Evolutionary conservation across 2,888 invertebrate species (phyloP), one percentile per base, ranked within the genome.

Genomic region (Mimachlamys varia): DNA sequence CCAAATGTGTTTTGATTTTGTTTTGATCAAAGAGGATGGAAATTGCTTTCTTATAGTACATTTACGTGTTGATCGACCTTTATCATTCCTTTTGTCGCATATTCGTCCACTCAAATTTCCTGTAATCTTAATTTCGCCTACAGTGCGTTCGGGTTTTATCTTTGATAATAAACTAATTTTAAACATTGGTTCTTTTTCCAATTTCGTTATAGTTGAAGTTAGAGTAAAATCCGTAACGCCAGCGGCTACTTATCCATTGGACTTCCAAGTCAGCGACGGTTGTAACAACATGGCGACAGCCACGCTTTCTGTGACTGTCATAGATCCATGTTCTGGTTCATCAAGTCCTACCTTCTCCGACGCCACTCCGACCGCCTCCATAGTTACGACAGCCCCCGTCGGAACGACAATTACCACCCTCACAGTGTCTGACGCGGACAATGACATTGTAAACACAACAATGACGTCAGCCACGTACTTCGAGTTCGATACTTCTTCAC

Each of bases 361-460:
- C 76, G 76, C 76, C 76, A 2, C 76, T 33, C 76, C 76, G 76
- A 76, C 76, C 12, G 76, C 76, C 76, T 76, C 76, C 76, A 76
- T 76, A 13, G 27, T 33, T 76, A 76, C 76, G 33, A 22, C 76
- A 33, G 76, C 27, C 27, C 33, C 76, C 33, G 76, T 76, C 76
- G 76, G 76, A 1, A 76, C 76, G 10, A 76, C 76, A 76, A 33
- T 76, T 7, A 33, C 27, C 19, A 76, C 76, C 19, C 33, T 76
- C 17, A 76, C 76, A 76, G 76, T 76, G 76, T 76, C 76, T 1
- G 76, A 76, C 76, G 22, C 13, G 33, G 76, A 76, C 33, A 15
- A 13, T 33, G 76, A 13, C 76, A 76, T 33, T 5, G 33, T 76
- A 27, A 76, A 12, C 17, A 76, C 76, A 76, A 33, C 33, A 10